Conservation (phyloP, 2,888 invertebrate species). For the Agrochola lychnidis region DNA sequence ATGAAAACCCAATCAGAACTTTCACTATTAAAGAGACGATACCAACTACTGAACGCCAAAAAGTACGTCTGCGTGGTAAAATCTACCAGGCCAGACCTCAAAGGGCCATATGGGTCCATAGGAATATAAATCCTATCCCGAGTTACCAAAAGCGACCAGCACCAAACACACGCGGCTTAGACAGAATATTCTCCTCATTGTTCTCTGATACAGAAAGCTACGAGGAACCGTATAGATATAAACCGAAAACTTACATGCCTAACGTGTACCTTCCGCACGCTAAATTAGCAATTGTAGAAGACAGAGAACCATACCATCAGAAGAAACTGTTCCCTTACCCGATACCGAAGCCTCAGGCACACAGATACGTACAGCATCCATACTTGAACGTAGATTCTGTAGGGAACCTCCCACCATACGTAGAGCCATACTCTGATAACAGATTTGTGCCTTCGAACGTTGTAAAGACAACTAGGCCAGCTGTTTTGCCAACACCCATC, state of each 20-base stretch:
- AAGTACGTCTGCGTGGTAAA: conserved; percentile 59
- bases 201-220: conserved; percentile 82
- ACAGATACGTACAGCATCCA: conserved; percentile 76
- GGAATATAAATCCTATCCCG: conserved; percentile 78
- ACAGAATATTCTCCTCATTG: conserved; percentile 84
- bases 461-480: conserved; percentile 80
- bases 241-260: conserved; percentile 69
- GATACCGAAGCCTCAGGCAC: conserved; percentile 73
- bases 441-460: conserved; percentile 75
- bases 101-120: conserved; percentile 85
- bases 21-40: conserved; percentile 91
- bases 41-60: conserved; percentile 77
- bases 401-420: conserved; percentile 67
- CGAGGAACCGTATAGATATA: conserved; percentile 73
- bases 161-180: conserved; percentile 70
- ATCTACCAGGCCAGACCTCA: conserved; percentile 72
- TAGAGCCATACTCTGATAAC: conserved; percentile 71
- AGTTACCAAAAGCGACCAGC: conserved; percentile 67
- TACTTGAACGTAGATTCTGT: conserved; percentile 71
- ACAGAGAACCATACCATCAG: conserved; percentile 76
- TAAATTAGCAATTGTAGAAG: conserved; percentile 77
- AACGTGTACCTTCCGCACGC: conserved; percentile 73
- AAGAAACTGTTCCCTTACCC: conserved; percentile 77
- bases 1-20: conserved; percentile 91
- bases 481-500: conserved; percentile 80